A percentile compares a stretch with the other conserved stretches of the same genome.
Conservation (phyloP, 37 sponge, comb jelly and placozoan species). For the Axinella damicornis region DNA sequence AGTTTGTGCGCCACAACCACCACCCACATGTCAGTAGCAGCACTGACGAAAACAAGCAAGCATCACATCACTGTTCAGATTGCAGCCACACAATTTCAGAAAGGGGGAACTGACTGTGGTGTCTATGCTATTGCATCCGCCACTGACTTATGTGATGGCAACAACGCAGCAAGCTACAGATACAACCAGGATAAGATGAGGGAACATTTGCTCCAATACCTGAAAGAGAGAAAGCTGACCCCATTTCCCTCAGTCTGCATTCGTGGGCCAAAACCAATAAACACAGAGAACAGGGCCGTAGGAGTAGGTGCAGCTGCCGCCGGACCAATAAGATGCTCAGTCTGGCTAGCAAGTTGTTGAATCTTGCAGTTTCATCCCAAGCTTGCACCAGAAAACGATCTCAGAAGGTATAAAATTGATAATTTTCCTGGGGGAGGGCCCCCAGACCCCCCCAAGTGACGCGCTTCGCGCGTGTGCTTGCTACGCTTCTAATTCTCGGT, state of each 20-base stretch:
- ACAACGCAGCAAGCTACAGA: neutral
- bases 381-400: too few relatives aligned
- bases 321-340: too few relatives aligned
- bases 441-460: too few relatives aligned
- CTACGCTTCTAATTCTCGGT: too few relatives aligned
- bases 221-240: neutral
- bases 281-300: too few relatives aligned
- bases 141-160: slow-evolving; percentile 5
- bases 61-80: neutral
- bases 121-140: slow-evolving; percentile 11
- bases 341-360: too few relatives aligned
- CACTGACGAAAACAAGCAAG: neutral
- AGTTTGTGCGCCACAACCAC: neutral
- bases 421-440: too few relatives aligned
- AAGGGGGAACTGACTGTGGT: slow-evolving; percentile 21
- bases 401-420: too few relatives aligned
- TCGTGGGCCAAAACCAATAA: too few relatives aligned
- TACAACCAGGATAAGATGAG: slow-evolving; percentile 17
- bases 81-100: neutral
- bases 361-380: too few relatives aligned
- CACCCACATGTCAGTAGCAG: neutral
- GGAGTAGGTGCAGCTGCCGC: too few relatives aligned
- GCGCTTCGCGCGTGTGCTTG: too few relatives aligned
- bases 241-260: slow-evolving; percentile 23
- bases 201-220: slow-evolving; percentile 12